These are phyloP conservation scores for Sebastes diaconus DNA, from an alignment of 2,797 vertebrate species.

Conservation along the genomic window DNA sequence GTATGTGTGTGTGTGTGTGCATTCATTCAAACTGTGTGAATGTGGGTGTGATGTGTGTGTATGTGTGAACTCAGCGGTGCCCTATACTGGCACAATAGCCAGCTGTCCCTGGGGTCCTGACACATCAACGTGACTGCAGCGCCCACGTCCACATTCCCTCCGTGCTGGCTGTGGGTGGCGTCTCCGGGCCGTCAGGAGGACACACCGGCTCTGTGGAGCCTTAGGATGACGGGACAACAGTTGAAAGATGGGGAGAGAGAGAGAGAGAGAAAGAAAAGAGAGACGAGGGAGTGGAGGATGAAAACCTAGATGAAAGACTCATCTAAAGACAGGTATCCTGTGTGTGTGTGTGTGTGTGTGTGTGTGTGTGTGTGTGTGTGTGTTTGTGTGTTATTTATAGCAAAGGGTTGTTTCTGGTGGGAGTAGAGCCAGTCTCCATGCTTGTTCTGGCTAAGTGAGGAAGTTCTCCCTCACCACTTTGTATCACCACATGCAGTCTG, in stretches of 20 bases:
- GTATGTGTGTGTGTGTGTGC: not conserved
- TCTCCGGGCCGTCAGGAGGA: not conserved
- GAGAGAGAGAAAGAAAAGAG: not conserved
- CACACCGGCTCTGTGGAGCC: conserved; percentile 12
- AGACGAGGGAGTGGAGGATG: not conserved
- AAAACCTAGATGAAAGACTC: not conserved
- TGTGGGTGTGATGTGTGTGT: not conserved
- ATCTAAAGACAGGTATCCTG: conserved; percentile 28
- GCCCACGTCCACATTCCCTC: conserved; percentile 75
- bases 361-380: too few species aligned
- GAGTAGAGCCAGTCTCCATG: too few species aligned
- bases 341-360: not conserved
- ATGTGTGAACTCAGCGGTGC: conserved; percentile 10
- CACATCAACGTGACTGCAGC: conserved; percentile 39
- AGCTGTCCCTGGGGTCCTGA: conserved; percentile 37
- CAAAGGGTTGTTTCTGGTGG: not conserved
- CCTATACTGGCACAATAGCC: conserved; percentile 46
- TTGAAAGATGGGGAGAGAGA: not conserved
- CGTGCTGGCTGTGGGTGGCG: conserved; percentile 41
- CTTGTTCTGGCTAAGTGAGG: too few species aligned
- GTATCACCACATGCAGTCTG: not conserved
- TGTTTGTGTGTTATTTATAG: not conserved
- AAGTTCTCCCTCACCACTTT: too few species aligned
- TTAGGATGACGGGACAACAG: conserved; percentile 1
- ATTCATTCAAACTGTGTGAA: conserved; percentile 4